Conservation (phyloP, 2,888 invertebrate species). For the Sarcophaga caerulescens region DNA sequence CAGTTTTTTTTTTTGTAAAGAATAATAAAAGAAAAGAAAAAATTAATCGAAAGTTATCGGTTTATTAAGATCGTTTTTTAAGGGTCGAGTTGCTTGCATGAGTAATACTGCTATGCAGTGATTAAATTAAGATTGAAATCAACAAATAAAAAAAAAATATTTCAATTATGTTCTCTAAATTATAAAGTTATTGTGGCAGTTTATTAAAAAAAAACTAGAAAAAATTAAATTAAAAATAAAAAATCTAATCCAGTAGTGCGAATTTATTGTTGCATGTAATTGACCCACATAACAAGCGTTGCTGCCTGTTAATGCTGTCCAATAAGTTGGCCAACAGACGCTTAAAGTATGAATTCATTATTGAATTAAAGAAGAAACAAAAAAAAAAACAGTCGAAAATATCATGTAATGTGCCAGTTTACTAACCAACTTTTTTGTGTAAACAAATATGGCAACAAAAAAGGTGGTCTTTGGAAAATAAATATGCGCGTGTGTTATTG, state of each 20-base stretch:
- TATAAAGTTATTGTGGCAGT: slow-evolving; percentile 35
- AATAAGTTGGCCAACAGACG: slow-evolving; percentile 15
- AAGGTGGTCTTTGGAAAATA: too few species aligned
- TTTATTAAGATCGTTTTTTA: not conserved
- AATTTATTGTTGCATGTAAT: slow-evolving; percentile 64
- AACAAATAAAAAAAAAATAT: too few species aligned
- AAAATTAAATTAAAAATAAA: slow-evolving; percentile 15
- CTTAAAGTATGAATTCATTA: slow-evolving; percentile 20
- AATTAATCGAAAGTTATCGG: not conserved
- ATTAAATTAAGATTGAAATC: slow-evolving; percentile 12
- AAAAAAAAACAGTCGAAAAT: not conserved
- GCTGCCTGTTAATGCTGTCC: slow-evolving; percentile 12
- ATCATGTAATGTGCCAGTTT: too few species aligned
- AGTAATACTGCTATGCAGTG: not conserved
- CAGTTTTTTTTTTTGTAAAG: too few species aligned
- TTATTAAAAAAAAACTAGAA: slow-evolving; percentile 24
- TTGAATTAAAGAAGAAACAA: not conserved
- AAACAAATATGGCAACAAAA: too few species aligned
- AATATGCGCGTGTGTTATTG: too few species aligned
- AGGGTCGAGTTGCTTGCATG: not conserved
- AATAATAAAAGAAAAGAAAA: not conserved
- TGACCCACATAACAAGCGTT: slow-evolving; percentile 52
- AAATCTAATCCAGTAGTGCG: slow-evolving; percentile 38
- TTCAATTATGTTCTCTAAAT: not conserved
- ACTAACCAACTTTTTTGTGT: too few species aligned